Conservation (phyloP, 2,113 vertebrate species). For the Lates calcarifer region DNA sequence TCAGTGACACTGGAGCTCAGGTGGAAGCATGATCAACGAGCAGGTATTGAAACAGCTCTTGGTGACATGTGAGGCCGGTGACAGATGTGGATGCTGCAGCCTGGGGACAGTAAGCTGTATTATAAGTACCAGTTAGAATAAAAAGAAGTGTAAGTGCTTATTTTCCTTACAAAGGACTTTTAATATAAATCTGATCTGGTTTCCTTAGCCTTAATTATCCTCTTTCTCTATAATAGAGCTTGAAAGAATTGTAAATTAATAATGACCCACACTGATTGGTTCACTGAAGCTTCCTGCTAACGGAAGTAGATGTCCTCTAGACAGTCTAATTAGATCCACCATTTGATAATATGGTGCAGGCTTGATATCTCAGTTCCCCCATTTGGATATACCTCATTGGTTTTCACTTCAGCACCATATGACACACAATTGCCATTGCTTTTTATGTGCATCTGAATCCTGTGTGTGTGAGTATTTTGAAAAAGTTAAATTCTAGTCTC, state of each 20-base stretch:
- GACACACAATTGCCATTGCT: neutral
- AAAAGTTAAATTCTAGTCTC: neutral
- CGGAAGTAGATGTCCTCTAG: conserved; percentile 45
- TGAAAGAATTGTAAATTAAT: conserved; percentile 73
- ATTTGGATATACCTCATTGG: conserved; percentile 7
- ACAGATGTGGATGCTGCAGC: conserved; percentile 14
- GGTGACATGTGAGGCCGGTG: conserved; percentile 9
- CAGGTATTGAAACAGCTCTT: neutral
- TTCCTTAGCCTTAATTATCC: conserved; percentile 47
- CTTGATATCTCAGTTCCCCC: conserved; percentile 28
- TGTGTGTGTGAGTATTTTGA: neutral
- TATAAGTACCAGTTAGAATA: conserved; percentile 7
- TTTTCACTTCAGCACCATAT: conserved; percentile 24
- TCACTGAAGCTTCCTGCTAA: conserved; percentile 65
- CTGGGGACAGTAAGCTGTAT: neutral
- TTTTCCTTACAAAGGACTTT: conserved; percentile 23
- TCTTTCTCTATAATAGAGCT: conserved; percentile 48
- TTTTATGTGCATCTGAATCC: conserved; percentile 3
- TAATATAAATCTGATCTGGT: conserved; percentile 57
- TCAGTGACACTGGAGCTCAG: conserved; percentile 27
- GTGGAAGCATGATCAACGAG: conserved; percentile 7
- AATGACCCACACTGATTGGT: conserved; percentile 69
- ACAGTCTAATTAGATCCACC: conserved; percentile 60
- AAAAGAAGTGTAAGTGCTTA: neutral
- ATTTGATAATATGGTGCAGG: conserved; percentile 42